Conservation (phyloP, 2,797 vertebrate species). For the Taenioides sp. region DNA sequence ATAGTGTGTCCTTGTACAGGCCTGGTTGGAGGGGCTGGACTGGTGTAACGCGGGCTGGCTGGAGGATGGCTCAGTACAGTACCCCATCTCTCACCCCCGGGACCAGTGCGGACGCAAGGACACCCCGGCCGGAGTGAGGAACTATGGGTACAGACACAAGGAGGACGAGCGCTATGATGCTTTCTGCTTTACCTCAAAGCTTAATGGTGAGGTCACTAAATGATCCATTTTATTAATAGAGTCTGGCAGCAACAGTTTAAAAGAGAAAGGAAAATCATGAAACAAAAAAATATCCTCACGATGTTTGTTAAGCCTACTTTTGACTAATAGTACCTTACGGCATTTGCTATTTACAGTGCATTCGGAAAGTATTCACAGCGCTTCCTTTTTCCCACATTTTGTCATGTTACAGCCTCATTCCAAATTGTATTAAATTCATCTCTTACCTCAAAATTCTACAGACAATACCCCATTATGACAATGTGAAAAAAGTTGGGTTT, state of each 20-base stretch:
- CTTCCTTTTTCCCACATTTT: no score
- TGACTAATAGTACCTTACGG: no score
- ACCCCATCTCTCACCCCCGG: conserved; percentile 88
- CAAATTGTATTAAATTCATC: no score
- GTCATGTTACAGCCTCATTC: no score
- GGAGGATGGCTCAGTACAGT: conserved; percentile 92
- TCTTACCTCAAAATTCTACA: no score
- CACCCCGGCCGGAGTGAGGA: conserved; percentile 85
- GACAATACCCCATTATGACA: no score
- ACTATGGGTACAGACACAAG: conserved; percentile 95
- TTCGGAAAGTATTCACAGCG: no score
- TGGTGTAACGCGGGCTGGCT: conserved; percentile 98
- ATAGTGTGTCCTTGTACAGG: conserved; percentile 62
- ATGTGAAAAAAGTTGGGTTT: no score
- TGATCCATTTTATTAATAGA: conserved; percentile 1
- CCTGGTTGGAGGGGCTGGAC: conserved; percentile 91
- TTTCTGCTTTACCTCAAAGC: conserved; percentile 96
- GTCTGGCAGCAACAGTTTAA: neutral
- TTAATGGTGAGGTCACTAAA: conserved; percentile 80
- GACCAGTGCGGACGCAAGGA: conserved; percentile 88
- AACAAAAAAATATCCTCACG: no score
- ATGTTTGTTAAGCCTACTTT: neutral
- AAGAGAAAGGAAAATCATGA: no score
- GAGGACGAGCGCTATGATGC: conserved; percentile 90
- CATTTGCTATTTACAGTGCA: no score